phyloP scores from a whole-genome alignment of 1,140 invertebrate species.

The Bombus waltoni region DNA sequence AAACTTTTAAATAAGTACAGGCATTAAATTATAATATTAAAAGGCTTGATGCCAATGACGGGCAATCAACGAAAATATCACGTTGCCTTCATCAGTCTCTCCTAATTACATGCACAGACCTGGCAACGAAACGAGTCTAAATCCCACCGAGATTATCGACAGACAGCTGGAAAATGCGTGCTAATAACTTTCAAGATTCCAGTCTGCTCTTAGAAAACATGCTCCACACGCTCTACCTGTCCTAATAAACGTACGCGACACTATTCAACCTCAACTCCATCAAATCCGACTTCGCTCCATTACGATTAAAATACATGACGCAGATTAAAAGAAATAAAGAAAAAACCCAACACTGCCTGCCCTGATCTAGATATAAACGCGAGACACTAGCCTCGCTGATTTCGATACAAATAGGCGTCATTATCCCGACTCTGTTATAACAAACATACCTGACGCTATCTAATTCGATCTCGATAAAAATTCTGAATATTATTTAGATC shows the following conservation, averaged over 20 bases:
- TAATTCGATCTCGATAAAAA: conserved; percentile 1
- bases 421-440: not conserved
- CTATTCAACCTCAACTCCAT: not conserved
- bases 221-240: not conserved
- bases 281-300: not conserved
- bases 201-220: not conserved
- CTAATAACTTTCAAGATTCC: conserved; percentile 16
- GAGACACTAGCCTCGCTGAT: not conserved
- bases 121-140: not conserved
- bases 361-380: conserved; percentile 10
- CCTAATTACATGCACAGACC: not conserved
- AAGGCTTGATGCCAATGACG: too few species aligned
- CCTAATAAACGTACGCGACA: conserved; percentile 8
- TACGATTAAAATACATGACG: conserved; percentile 22
- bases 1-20: not conserved
- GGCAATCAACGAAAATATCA: not conserved
- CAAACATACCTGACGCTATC: conserved; percentile 16
- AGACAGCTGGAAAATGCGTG: not conserved
- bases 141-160: conserved; percentile 7
- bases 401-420: not conserved
- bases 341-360: not conserved
- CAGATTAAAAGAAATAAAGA: not conserved
- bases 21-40: not conserved
- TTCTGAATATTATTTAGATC: not conserved
- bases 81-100: not conserved